Evolutionary conservation across 2,888 invertebrate genomes (phyloP), one percentile per base, ranked within the genome.

Genomic region (Microchrysa polita): DNA sequence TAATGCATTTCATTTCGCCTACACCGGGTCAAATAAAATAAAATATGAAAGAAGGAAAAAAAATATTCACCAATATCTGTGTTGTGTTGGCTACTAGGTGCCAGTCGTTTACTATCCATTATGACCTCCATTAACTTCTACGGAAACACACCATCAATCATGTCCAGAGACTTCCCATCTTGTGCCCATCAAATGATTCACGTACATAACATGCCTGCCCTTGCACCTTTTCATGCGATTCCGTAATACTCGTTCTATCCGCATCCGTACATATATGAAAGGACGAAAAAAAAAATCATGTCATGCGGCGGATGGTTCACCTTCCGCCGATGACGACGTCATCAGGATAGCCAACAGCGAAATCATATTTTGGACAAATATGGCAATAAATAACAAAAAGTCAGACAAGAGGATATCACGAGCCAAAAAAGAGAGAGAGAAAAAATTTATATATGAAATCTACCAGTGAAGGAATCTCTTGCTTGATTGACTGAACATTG

Each of bases 281-380:
- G 18, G 18, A 55, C 9, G 2, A 55, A 10, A 55, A 52, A 52
- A 52, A 52, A 52, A 34, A 52, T 52, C 14, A 52, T 52, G 27
- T 34, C 27, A 52, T 16, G 16, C 14, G 59, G 20, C 10, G 48
- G 22, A 48, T 44, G 27, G 27, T 34, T 34, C 27, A 22, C 34
- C 52, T 27, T 23, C 67, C 23, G 23, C 27, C 27, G 27, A 34
- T 7, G 7, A 34, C 27, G 27, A 34, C 27, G 27, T 2, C 67
- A 52, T 23, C 52, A 67, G 16, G 52, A 52, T 67, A 53, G 34
- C 69, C 42, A 20, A 18, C 55, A 69, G 69, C 20, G 23, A 69
- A 69, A 69, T 69, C 69, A 55, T 34, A 69, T 69, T 69, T 69
- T 40, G 57, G 69, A 69, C 69, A 69, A 69, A 69, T 69, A 69